phyloP scores from a whole-genome alignment of 2,113 vertebrate species.

The Caloenas nicobarica region DNA sequence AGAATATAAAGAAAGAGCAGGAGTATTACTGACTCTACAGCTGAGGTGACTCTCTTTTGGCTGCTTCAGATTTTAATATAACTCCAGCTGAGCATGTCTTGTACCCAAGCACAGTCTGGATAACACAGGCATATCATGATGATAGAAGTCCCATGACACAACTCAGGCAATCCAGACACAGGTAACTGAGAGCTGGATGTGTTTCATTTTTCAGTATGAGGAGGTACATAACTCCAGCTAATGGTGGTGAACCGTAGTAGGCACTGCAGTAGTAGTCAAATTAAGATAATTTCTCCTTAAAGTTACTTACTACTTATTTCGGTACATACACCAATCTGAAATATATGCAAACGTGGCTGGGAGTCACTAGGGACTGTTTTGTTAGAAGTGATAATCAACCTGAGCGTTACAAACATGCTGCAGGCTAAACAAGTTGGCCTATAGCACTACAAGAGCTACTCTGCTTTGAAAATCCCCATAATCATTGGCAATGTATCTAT shows the following conservation, averaged over 20 bases:
- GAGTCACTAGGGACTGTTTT: slow-evolving; percentile 26
- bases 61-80: not conserved
- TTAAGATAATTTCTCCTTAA: not conserved
- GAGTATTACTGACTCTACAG: not conserved
- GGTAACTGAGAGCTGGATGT: not conserved
- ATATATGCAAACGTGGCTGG: slow-evolving; percentile 5
- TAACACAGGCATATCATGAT: not conserved
- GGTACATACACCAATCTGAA: not conserved
- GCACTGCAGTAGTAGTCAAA: not conserved
- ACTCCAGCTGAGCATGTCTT: not conserved
- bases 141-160: not conserved
- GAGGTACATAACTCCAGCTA: not conserved
- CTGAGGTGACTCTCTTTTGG: not conserved
- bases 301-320: not conserved
- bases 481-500: not conserved
- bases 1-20: not conserved
- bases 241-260: not conserved
- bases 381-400: slow-evolving; percentile 40
- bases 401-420: slow-evolving; percentile 21
- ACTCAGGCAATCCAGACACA: not conserved
- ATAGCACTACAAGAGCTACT: slow-evolving; percentile 1
- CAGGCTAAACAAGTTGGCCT: slow-evolving; percentile 58
- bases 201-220: not conserved
- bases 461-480: slow-evolving; percentile 43
- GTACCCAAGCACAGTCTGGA: not conserved